Evolutionary conservation across 2,113 vertebrate species (phyloP), one percentile per base, ranked within the genome.

Genomic region (Alectura lathami): DNA sequence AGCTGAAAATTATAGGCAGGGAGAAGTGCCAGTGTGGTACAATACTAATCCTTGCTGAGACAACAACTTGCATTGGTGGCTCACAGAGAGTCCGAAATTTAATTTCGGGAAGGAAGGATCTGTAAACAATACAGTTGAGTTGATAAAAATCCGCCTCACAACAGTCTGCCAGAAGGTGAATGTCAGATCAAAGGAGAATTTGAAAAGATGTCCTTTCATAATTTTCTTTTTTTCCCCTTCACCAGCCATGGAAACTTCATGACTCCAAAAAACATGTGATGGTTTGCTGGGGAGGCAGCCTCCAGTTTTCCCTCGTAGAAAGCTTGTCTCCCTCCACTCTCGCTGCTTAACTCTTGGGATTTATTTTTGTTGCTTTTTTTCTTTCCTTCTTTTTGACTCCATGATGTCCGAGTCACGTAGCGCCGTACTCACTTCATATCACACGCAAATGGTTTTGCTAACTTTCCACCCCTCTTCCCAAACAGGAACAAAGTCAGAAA

Each of bases 401-500:
- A 18, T 38, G 68, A 51, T 84, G 72, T 5, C 32, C 5, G 17
- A 54, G 27, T 66, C 88, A 67, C 24, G 67, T 36, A 66, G 34
- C 2, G 3, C 36, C 48, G 56, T 60, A 57, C 23, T 83, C 32
- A 79, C 84, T 93, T 73, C 57, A 76, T 88, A 91, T 74, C 77
- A 64, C 27, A 67, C 32, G 68, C 32, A 40, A 91, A 83, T 77
- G 79, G 27, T 56, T 96, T 94, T 88, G 72, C 76, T 76, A 76
- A 96, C 92, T 94, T 83, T 84, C 68, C 24, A 87, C 32, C 62
- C 72, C 88, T 97, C 72, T 97, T 43, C 47, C 76, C 83, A 43
- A 97, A 98, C 95, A 98, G 98, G 95, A 81, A 95, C 91, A 96
- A 95, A 96, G 54, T 97, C 96, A 96, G 96, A 97, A 98, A 97